Conservation (phyloP, 2,797 vertebrate genomes). For the Xerus rutilus region DNA sequence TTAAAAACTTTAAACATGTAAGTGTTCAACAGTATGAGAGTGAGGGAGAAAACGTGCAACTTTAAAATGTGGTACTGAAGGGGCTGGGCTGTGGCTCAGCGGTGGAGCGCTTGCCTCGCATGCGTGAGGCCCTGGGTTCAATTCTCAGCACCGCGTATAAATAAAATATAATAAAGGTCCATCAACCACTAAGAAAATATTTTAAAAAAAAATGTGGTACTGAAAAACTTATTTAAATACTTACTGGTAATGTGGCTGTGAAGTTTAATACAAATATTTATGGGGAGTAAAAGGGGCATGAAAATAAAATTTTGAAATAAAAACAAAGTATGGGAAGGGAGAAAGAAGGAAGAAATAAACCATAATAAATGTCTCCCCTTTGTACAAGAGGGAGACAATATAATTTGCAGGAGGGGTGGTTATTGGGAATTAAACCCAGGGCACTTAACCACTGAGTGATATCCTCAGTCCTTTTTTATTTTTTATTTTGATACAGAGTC, state of each 20-base stretch:
- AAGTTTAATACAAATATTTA: slow-evolving; percentile 12
- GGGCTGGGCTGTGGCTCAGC: background rate
- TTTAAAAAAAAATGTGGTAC: background rate
- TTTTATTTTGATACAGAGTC: too few relatives aligned
- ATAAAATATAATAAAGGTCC: too few relatives aligned
- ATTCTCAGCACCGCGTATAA: too few relatives aligned
- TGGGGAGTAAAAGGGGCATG: background rate
- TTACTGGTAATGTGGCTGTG: background rate
- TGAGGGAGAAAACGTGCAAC: background rate
- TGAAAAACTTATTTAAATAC: background rate
- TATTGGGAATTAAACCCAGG: too few relatives aligned
- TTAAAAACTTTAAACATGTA: background rate
- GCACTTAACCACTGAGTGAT: too few relatives aligned
- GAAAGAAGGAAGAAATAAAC: background rate
- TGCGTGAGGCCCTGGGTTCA: too few relatives aligned
- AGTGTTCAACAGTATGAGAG: background rate
- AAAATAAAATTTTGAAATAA: background rate
- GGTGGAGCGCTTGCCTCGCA: too few relatives aligned
- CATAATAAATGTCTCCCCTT: background rate
- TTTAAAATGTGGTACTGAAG: background rate
- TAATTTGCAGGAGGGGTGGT: too few relatives aligned
- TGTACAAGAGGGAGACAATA: too few relatives aligned
- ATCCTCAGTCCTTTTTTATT: too few relatives aligned
- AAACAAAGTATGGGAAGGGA: background rate
- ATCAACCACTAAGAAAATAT: too few relatives aligned